A percentile compares a stretch with the other conserved stretches of the same genome.
Conservation (phyloP, 1,140 invertebrate species). For the Sarcophaga bullata region DNA sequence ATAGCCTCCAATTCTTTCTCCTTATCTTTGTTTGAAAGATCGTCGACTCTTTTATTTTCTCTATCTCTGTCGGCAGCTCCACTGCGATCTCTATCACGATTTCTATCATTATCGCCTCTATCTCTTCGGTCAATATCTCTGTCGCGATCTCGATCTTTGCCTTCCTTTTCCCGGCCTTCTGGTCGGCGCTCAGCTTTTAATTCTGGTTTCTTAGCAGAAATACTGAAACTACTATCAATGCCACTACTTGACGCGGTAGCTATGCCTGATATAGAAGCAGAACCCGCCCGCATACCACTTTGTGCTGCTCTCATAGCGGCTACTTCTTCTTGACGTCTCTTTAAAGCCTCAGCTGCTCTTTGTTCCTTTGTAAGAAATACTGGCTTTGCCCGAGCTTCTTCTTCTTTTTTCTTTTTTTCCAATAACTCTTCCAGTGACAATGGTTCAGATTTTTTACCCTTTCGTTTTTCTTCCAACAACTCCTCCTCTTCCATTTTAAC, state of each 20-base stretch:
- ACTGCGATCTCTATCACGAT: conserved; percentile 56
- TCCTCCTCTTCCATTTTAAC: conserved; percentile 37
- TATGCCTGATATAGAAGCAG: conserved; percentile 20
- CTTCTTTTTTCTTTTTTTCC: conserved; percentile 96
- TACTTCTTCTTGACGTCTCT: conserved; percentile 88
- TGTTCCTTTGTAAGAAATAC: conserved; percentile 98
- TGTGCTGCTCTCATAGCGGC: conserved; percentile 70
- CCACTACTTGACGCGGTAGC: conserved; percentile 31
- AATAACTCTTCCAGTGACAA: conserved; percentile 95
- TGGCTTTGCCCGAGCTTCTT: conserved; percentile 91
- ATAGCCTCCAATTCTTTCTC: conserved; percentile 93
- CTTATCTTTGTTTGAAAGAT: conserved; percentile 83
- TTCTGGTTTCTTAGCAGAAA: conserved; percentile 51
- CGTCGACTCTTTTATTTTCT: conserved; percentile 68
- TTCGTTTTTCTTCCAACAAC: conserved; percentile 19
- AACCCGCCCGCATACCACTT: conserved; percentile 54
- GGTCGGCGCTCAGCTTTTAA: background rate
- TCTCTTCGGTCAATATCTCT: conserved; percentile 39
- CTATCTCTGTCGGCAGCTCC: conserved; percentile 51
- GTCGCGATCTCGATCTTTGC: conserved; percentile 7
- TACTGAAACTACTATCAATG: conserved; percentile 37
- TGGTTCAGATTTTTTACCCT: conserved; percentile 74
- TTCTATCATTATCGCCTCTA: conserved; percentile 55
- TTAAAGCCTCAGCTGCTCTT: conserved; percentile 86
- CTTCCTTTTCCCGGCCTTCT: conserved; percentile 39